Base-by-base conservation (phyloP, 2,888 invertebrate genomes). In the Leptarthrus brevirostris region DNA sequence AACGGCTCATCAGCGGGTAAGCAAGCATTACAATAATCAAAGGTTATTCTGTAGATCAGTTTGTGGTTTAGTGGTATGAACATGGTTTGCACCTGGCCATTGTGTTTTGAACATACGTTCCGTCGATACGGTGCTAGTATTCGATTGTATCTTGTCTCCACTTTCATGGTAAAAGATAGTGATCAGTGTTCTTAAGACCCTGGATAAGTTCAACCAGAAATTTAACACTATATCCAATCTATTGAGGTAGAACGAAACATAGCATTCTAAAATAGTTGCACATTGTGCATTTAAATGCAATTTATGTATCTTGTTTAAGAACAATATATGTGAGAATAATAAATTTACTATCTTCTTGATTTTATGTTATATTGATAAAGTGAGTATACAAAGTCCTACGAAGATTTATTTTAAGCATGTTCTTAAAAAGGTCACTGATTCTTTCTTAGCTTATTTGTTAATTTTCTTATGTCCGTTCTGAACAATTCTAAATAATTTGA, bases 1-100 rank as follows among this genome's bases (percentile, higher is more conserved):
- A 58, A 58, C 36, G 36, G 36, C 58, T 58, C 58, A 58, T 34
- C 58, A 34, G 58, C 58, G 58, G 58, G 36, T 58, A 58, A 34
- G 58, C 58, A 34, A 58, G 40, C 40, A 58, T 58, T 58, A 58
- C 36, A 58, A 58, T 40, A 58, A 58, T 58, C 58, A 58, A 58
- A 40, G 36, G 36, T 36, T 36, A 58, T 58, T 58, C 58, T 36
- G 36, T 58, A 4, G 36, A 58, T 36, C 58, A 20, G 56, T 18
- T 58, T 58, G 56, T 58, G 26, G 40, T 40, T 6, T 40, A 40
- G 12, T 12, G 12, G 40, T 12, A 12, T 40, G n/a, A 14, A 58
- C 36, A 58, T 34, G 18, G 20, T 58, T 58, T 58, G 36, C 34
- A 58, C 58, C 36, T 36, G 58, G 34, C 34, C 12, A 3, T 2